Evolutionary conservation across 1,140 invertebrate genomes (phyloP), one percentile per base, ranked within the genome.

Genomic region (Notospermus geniculatus): DNA sequence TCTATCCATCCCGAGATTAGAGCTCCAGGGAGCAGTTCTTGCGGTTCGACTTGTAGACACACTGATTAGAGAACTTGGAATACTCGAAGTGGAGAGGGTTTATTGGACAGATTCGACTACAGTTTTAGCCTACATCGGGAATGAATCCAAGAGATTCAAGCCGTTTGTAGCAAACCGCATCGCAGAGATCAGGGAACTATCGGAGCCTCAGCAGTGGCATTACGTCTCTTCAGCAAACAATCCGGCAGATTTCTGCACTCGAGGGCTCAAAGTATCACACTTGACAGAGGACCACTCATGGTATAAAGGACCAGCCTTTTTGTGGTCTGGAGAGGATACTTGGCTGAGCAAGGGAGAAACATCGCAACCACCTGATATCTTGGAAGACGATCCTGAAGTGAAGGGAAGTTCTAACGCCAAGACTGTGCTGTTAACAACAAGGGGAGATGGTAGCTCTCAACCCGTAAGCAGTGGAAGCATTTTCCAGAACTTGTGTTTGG

Each of bases 141-240:
- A 50, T 50, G 46, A 50, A 50, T 23, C n/a, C 4, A 27, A 30
- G 36, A 25, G 60, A 50, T 50, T 50, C n/a, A 50, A 50, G 46
- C n/a, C 25, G 9, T 50, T 50, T 50, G 46, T 50, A 5, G 46
- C 46, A 5, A 50, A 50, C 25, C 4, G 46, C 4, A 27, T 50
- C 4, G 46, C 19, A 27, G 46, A 7, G 25, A 50, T 50, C n/a
- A 19, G 46, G 4, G 5, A 50, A 5, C 4, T 50, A 7, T 50
- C 46, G n/a, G 4, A 19, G 5, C 4, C n/a, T 50, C n/a, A 50
- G 4, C 46, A 50, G n/a, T 50, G 46, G 46, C 4, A 23, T 9
- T 50, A 50, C 25, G 25, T 50, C 4, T 9, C 46, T 23, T 43
- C 32, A 36, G 19, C 46, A n/a, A 50, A 5, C 5, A 50, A 50